Conservation (phyloP, 2,888 invertebrate species). For the Habroteleia sp. region DNA sequence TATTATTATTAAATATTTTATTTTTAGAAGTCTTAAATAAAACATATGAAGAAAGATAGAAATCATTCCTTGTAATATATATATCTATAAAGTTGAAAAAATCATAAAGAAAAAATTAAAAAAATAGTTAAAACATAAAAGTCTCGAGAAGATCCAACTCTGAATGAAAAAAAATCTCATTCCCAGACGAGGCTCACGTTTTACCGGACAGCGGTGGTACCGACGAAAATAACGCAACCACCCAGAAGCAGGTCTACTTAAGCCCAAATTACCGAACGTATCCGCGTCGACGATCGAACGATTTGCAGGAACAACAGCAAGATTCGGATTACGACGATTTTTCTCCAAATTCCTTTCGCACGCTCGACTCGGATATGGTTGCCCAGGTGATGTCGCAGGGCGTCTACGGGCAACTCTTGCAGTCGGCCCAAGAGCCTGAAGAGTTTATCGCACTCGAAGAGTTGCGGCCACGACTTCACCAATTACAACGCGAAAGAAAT, state of each 20-base stretch:
- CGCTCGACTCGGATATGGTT: constrained; percentile 72
- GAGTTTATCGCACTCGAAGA: constrained; percentile 76
- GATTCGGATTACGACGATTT: constrained; percentile 66
- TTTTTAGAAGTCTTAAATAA: too few relatives aligned
- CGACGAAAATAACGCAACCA: constrained; percentile 52
- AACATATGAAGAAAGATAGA: too few relatives aligned
- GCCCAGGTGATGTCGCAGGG: constrained; percentile 77
- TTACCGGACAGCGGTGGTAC: constrained; percentile 69
- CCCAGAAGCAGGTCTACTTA: constrained; percentile 59
- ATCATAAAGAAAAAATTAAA: too few relatives aligned
- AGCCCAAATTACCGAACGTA: constrained; percentile 48
- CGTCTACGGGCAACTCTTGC: constrained; percentile 75
- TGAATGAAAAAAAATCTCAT: constrained; percentile 38
- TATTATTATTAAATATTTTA: too few relatives aligned
- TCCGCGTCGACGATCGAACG: constrained; percentile 33
- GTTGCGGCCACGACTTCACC: constrained; percentile 70
- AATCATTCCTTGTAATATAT: too few relatives aligned
- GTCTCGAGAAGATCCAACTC: constrained; percentile 3
- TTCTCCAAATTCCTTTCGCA: constrained; percentile 63
- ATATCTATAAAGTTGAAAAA: too few relatives aligned
- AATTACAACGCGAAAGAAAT: constrained; percentile 64
- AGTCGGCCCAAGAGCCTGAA: constrained; percentile 73
- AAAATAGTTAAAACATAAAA: background rate
- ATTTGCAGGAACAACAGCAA: constrained; percentile 43
- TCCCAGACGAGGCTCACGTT: constrained; percentile 62